Percentiles rank a stretch among this genome's conserved stretches.
phyloP scores from a whole-genome alignment of 2,888 invertebrate genomes.

The Perdita meconis region DNA sequence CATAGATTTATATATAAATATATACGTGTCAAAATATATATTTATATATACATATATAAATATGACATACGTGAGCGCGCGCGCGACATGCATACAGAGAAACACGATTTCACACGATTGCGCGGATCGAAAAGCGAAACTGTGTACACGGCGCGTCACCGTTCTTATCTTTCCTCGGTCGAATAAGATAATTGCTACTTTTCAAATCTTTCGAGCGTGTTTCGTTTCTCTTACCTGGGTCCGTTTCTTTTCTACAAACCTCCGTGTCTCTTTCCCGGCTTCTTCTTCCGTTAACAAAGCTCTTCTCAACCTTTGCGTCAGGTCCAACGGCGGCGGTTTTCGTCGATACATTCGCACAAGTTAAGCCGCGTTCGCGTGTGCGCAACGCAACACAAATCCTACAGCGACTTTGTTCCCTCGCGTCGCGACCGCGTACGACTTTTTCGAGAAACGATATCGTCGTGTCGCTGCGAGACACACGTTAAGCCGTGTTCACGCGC shows the following conservation, averaged over 20 bases:
- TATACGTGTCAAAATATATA: constrained; percentile 27
- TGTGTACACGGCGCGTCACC: constrained; percentile 23
- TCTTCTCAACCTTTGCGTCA: not conserved
- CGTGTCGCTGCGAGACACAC: too few relatives aligned
- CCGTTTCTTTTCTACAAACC: not conserved
- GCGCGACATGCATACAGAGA: constrained; percentile 38
- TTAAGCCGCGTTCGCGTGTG: too few relatives aligned
- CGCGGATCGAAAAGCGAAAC: constrained; percentile 25
- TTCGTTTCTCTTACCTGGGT: not conserved
- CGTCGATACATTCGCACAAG: not conserved
- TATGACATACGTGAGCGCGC: constrained; percentile 30
- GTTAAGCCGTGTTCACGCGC: too few relatives aligned
- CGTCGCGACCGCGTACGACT: too few relatives aligned
- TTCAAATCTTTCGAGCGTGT: not conserved
- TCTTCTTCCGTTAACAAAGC: not conserved
- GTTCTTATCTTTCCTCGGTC: not conserved
- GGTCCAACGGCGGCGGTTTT: not conserved
- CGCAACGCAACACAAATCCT: too few relatives aligned
- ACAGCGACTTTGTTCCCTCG: too few relatives aligned
- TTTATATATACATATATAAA: constrained; percentile 33
- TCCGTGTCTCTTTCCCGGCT: not conserved
- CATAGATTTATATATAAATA: constrained; percentile 38
- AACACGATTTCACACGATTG: constrained; percentile 43
- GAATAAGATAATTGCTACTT: not conserved
- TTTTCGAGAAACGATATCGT: too few relatives aligned